These are phyloP conservation scores for Hyperoplus lanceolatus DNA, from an alignment of 2,797 vertebrate species.

Conservation along the genomic window DNA sequence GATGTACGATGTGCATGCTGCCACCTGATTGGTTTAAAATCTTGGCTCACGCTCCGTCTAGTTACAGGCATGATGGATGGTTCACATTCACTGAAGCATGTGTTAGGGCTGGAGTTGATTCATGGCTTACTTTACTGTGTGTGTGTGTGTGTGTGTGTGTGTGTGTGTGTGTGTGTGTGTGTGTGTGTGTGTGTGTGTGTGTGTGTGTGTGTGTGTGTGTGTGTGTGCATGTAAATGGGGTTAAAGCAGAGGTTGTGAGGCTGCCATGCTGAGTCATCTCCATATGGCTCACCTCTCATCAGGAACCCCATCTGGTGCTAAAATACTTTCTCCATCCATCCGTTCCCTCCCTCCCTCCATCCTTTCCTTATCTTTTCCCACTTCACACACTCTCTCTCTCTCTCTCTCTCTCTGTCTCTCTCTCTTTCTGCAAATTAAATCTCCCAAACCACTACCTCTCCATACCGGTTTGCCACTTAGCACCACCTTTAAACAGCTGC, in stretches of 20 bases:
- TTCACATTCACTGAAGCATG: slow-evolving; percentile 48
- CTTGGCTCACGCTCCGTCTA: slow-evolving; percentile 18
- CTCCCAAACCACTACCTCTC: not conserved
- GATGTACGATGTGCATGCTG: not conserved
- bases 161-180: slow-evolving; percentile 9
- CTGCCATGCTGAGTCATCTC: slow-evolving; percentile 60
- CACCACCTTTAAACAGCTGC: too few relatives aligned
- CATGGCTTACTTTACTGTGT: slow-evolving; percentile 3
- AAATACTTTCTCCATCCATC: slow-evolving; percentile 14
- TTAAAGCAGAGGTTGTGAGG: slow-evolving; percentile 48
- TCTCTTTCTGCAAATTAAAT: not conserved
- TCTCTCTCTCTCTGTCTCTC: not conserved
- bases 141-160: not conserved
- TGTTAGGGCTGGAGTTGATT: slow-evolving; percentile 53
- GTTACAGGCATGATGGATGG: slow-evolving; percentile 66
- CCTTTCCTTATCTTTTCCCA: not conserved
- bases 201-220: not conserved
- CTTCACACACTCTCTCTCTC: not conserved
- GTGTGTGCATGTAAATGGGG: slow-evolving; percentile 24
- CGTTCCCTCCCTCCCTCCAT: not conserved
- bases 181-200: not conserved
- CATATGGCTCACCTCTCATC: slow-evolving; percentile 50
- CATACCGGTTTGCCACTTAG: not conserved
- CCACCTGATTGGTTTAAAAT: slow-evolving; percentile 44
- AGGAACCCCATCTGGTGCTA: slow-evolving; percentile 45